These are phyloP conservation scores for Drosophila meridionalis DNA, from an alignment of 2,888 invertebrate species.

Conservation along the genomic window DNA sequence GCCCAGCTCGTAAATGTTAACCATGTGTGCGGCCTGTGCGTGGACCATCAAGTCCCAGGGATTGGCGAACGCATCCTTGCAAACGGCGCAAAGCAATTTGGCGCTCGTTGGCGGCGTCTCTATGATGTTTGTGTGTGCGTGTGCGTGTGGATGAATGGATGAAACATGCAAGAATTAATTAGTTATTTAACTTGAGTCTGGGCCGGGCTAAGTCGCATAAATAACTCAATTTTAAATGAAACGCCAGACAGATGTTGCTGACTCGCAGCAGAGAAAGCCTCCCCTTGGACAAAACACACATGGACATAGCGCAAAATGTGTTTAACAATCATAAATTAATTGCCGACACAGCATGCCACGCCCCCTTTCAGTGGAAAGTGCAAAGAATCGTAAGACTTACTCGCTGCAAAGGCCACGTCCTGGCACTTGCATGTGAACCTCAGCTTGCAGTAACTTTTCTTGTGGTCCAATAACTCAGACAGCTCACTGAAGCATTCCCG, in stretches of 20 bases:
- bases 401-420: constrained; percentile 85
- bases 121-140: constrained; percentile 35
- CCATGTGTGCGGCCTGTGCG: constrained; percentile 89
- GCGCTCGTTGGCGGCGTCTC: constrained; percentile 84
- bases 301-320: constrained; percentile 71
- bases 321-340: constrained; percentile 84
- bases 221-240: constrained; percentile 81
- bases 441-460: constrained; percentile 90
- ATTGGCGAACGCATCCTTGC: constrained; percentile 88
- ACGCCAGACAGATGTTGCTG: constrained; percentile 69
- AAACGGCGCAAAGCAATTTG: constrained; percentile 88
- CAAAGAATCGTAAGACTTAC: constrained; percentile 75
- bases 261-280: constrained; percentile 55
- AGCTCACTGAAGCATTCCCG: constrained; percentile 90
- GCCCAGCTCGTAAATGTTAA: constrained; percentile 89
- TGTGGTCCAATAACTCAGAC: constrained; percentile 90
- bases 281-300: constrained; percentile 61
- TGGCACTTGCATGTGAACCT: constrained; percentile 90
- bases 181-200: constrained; percentile 76
- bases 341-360: constrained; percentile 59
- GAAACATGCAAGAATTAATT: constrained; percentile 76
- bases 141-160: constrained; percentile 26
- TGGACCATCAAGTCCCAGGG: constrained; percentile 91
- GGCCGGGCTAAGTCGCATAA: constrained; percentile 66
- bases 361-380: not conserved